Evolutionary conservation across 2,797 vertebrate species (phyloP), one percentile per base, ranked within the genome.

Genomic region (Brachymystax lenok): DNA sequence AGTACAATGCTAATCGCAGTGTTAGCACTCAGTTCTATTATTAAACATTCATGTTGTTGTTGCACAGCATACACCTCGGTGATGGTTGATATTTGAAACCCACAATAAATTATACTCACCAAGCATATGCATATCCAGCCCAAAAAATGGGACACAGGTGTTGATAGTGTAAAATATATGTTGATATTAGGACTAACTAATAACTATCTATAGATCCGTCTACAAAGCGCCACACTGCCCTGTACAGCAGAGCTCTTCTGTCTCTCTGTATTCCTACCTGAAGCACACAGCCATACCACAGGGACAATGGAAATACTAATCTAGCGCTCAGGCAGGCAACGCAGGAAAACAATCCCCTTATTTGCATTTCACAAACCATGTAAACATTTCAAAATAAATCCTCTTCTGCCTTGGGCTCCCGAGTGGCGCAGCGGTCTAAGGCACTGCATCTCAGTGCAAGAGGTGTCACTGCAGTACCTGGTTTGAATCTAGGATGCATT

Each of bases 281-380:
- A 17, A 30, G 51, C 24, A 27, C 50, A 24, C 21, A 56, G 27
- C 50, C 50, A 24, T 7, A 30, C 50, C 50, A 30, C 24, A 2
- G 24, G 56, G 27, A 56, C 71, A 30, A 72, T 10, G 7, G 27
- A 17, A 30, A 56, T 72, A 30, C 27, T 10, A 4, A 71, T 52
- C 21, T 17, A 30, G 50, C 0, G 50, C 30, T 13, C 16, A 14
- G 24, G 16, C 4, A 50, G 21, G 10, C 69, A 46, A 71, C 71
- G 17, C 64, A 54, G 50, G 21, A 21, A 71, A 51, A 24, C 40
- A 70, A 51, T 5, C 64, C 21, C 24, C 12, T 28, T 24, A 24
- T 71, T 72, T 54, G 27, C 71, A 72, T 72, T 72, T 72, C 27
- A 56, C 21, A 30, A 30, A 16, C 19, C 7, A 19, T 17, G 27